Base-by-base conservation (phyloP, 2,797 vertebrate species). In the Lepilemur septentrionalis region DNA sequence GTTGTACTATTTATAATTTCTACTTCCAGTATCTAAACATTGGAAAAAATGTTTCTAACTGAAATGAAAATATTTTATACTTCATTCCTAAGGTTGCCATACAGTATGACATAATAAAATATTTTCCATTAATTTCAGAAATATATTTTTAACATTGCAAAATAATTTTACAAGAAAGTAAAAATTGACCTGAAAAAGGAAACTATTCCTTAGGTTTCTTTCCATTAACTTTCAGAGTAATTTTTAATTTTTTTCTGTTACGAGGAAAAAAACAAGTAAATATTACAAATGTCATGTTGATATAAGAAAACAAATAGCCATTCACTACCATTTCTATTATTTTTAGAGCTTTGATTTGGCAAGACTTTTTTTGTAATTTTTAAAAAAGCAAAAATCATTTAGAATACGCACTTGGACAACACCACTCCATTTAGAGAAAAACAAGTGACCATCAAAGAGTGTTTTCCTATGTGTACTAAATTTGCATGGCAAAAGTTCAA, bases 401-500 rank as follows among this genome's bases (percentile, higher is more conserved):
- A 38, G 65, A 28, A n/a, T 10, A 23, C 7, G 20, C 79, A 59
- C 70, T 69, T 86, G 59, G 91, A 35, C 0, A 46, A 70, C 90
- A 95, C 2, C 72, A 41, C 59, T 89, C 82, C 61, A 85, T n/a
- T 97, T 41, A 55, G 88, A 97, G 35, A 89, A 52, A 94, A 69
- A 48, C 30, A 48, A 96, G 55, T 75, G 50, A 35, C 22, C 48
- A 82, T 63, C 9, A 0, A 76, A 85, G 43, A 96, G 81, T 92
- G 84, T 61, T 46, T 32, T 92, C 89, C 73, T 80, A 61, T 91
- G 84, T 67, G 35, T 63, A 11, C 79, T 92, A 50, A 73, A 48
- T 98, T 96, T 81, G 28, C 17, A 61, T 93, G 97, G 88, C 94
- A 89, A 79, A 96, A 97, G 95, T 97, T 97, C 98, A 97, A 76